Evolutionary conservation across 2,888 invertebrate genomes (phyloP).

Genomic region (Sarcophaga subvicina): DNA sequence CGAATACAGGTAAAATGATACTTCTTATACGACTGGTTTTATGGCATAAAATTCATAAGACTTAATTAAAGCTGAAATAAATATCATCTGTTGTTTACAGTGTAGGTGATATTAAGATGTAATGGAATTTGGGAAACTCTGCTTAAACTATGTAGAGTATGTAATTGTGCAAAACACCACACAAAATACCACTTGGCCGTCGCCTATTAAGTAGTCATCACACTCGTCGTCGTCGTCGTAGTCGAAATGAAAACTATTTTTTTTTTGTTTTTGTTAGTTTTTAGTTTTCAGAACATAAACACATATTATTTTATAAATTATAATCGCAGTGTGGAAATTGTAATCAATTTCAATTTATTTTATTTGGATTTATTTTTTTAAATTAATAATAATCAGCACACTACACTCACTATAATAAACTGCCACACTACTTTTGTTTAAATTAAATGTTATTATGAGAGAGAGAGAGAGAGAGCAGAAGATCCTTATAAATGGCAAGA

Average conservation of each 20-base stretch:
- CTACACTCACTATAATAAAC: not conserved
- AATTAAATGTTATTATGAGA: not conserved
- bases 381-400: conserved; percentile 63
- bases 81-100: not conserved
- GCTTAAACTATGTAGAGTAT: not conserved
- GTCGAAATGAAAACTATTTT: conserved; percentile 26
- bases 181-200: conserved; percentile 51
- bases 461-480: not conserved
- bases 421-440: conserved; percentile 40
- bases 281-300: conserved; percentile 8
- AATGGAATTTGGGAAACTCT: conserved; percentile 35
- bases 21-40: too few species aligned
- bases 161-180: conserved; percentile 22
- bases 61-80: not conserved
- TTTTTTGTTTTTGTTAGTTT: too few species aligned
- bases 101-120: not conserved
- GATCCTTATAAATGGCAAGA: conserved; percentile 42
- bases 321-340: conserved; percentile 64
- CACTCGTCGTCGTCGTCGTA: conserved; percentile 19
- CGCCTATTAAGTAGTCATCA: conserved; percentile 52
- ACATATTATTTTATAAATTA: conserved; percentile 55
- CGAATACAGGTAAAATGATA: too few species aligned
- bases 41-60: too few species aligned
- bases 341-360: conserved; percentile 70
- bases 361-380: conserved; percentile 58